Evolutionary conservation across 2,797 vertebrate species (phyloP), one percentile per base, ranked within the genome.

Genomic region (Oryzias sinensis): DNA sequence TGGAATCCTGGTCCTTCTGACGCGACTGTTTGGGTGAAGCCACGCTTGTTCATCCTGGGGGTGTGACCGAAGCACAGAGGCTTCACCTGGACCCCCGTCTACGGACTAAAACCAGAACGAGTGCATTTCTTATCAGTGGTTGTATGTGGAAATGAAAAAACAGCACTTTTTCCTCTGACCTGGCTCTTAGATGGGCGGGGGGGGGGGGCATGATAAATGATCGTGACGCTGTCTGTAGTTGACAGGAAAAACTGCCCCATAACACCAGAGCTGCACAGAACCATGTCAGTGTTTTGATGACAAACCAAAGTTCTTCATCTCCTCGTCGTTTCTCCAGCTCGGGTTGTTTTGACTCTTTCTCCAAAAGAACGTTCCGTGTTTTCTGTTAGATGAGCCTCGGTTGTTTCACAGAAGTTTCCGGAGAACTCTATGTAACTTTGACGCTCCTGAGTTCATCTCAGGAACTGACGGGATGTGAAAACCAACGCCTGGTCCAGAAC

Each of bases 121-220:
- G 62, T 74, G 80, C 83, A 70, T 84, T 88, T 87, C 88, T 87
- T 79, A 71, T 76, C 22, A 11, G 83, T 64, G 81, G 87, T 85
- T 88, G 82, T 87, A 84, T 87, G 87, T 90, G 87, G 88, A 89
- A 75, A 88, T 87, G 77, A 84, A 79, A 18, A 87, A 84, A 89
- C 88, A 71, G 88, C 90, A 92, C 89, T 92, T 92, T 90, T 84
- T 79, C 86, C 77, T 85, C 77, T 85, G 83, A 85, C 87, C 76
- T 88, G 80, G 83, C 86, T 87, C 84, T 85, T 85, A 88, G 82
- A 74, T 79, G 80, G 76, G 18, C n/a, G n/a, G 18, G 18, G 18
- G 1, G 18, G 45, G 14, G 13, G 16, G 43, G 87, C 89, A 91
- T 91, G 89, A 86, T 88, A 86, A 84, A 80, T 86, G 81, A 89